These are phyloP conservation scores for Meloidogyne floridensis DNA, from an alignment of 1,140 invertebrate genomes.

Conservation along the genomic window DNA sequence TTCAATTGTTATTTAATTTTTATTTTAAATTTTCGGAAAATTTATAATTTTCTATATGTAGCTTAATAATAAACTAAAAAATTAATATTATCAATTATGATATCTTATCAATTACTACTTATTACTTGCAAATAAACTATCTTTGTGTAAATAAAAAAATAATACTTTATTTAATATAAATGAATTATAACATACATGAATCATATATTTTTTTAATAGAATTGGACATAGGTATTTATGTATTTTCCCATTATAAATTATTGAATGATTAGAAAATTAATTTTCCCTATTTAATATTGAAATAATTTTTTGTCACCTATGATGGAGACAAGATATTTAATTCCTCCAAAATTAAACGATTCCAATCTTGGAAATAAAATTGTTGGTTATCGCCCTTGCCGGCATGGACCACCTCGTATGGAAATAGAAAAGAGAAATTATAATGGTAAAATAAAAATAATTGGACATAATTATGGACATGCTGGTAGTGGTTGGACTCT, in stretches of 20 bases:
- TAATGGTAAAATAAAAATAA: neutral
- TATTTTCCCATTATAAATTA: too few relatives aligned
- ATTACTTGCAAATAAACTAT: neutral
- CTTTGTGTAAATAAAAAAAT: too few relatives aligned
- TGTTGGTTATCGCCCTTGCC: neutral
- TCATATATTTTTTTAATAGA: too few relatives aligned
- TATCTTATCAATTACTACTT: too few relatives aligned
- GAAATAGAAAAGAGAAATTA: neutral
- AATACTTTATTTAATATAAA: too few relatives aligned
- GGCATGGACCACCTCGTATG: neutral
- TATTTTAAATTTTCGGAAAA: neutral
- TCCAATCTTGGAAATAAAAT: neutral
- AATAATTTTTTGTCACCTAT: neutral
- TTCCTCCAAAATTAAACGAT: neutral
- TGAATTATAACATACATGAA: too few relatives aligned
- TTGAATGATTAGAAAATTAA: too few relatives aligned
- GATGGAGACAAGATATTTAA: constrained; percentile 12
- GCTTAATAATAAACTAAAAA: too few relatives aligned
- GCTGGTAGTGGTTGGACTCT: constrained; percentile 13
- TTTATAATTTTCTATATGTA: too few relatives aligned
- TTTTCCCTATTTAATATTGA: too few relatives aligned
- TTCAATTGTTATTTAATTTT: neutral
- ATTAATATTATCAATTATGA: too few relatives aligned
- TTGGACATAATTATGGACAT: constrained; percentile 10
- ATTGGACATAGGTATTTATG: too few relatives aligned